A percentile compares a stretch with the other conserved stretches of the same genome.
Evolutionary conservation across 2,797 vertebrate species (phyloP).

Genomic region (Chelmon rostratus): DNA sequence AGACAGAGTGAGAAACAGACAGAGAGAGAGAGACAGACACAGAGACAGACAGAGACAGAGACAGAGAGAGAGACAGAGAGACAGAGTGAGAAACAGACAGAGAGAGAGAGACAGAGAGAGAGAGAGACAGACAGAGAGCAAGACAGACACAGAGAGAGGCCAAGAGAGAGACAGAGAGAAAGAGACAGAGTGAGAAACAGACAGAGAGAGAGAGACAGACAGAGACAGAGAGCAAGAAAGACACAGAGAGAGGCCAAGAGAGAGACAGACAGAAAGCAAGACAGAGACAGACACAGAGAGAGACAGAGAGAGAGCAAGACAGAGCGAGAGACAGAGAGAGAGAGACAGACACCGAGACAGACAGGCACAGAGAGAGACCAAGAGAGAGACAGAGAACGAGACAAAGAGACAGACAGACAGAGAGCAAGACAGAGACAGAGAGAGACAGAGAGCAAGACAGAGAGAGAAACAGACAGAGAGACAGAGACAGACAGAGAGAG

Average conservation of each 20-base stretch:
- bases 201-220: no score
- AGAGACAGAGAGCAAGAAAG: conserved; percentile 15
- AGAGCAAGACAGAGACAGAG: conserved; percentile 20
- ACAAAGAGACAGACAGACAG: neutral
- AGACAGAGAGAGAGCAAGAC: neutral
- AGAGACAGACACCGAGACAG: neutral
- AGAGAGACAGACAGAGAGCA: neutral
- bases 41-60: neutral
- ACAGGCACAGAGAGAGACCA: neutral
- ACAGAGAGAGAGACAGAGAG: no score
- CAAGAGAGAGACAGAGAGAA: neutral
- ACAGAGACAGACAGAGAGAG: neutral
- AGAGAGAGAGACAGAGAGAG: neutral
- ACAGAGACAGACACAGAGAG: neutral
- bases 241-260: no score
- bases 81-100: conserved; percentile 22
- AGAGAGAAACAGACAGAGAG: neutral
- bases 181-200: no score
- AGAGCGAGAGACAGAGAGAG: neutral
- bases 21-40: conserved; percentile 35
- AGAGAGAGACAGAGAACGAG: neutral
- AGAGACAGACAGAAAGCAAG: conserved; percentile 32
- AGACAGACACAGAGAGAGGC: neutral
- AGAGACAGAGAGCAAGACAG: conserved; percentile 18
- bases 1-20: conserved; percentile 23